Percentiles rank a stretch among this genome's conserved stretches.
Evolutionary conservation across 1,140 invertebrate genomes (phyloP).

Genomic region (Nixonia krombeini): DNA sequence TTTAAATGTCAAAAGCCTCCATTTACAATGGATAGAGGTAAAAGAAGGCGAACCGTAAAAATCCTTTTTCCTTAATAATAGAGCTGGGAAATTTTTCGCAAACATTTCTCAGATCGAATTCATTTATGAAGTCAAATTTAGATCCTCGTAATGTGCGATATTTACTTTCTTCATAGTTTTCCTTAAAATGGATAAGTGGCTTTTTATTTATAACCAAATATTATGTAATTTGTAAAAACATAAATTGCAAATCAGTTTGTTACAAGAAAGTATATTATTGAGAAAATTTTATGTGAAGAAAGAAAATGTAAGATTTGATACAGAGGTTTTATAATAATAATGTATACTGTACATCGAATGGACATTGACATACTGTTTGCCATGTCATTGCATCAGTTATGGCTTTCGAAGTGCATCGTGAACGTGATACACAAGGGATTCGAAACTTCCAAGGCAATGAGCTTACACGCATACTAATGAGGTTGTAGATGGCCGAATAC

Average conservation of each 20-base stretch:
- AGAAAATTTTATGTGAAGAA: no score
- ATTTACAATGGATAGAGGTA: background rate
- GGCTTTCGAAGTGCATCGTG: conserved; percentile 54
- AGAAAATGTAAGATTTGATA: no score
- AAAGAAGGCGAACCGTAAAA: background rate
- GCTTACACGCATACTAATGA: conserved; percentile 68
- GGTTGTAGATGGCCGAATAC: conserved; percentile 61
- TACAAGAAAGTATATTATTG: no score
- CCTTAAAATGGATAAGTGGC: no score
- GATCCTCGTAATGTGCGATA: no score
- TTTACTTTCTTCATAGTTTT: no score
- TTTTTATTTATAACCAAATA: no score
- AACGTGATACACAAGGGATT: conserved; percentile 65
- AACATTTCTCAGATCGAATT: no score
- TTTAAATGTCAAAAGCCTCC: conserved; percentile 21
- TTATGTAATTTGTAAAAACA: no score
- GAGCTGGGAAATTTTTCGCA: background rate
- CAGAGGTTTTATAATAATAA: no score
- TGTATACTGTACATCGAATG: conserved; percentile 4
- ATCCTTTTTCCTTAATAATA: background rate
- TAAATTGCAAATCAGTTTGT: no score
- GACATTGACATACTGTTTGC: conserved; percentile 37
- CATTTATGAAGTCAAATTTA: no score
- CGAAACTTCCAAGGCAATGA: conserved; percentile 66
- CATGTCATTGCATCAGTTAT: conserved; percentile 39